phyloP scores from a whole-genome alignment of 2,797 vertebrate species.

The Eidolon dupreanum region DNA sequence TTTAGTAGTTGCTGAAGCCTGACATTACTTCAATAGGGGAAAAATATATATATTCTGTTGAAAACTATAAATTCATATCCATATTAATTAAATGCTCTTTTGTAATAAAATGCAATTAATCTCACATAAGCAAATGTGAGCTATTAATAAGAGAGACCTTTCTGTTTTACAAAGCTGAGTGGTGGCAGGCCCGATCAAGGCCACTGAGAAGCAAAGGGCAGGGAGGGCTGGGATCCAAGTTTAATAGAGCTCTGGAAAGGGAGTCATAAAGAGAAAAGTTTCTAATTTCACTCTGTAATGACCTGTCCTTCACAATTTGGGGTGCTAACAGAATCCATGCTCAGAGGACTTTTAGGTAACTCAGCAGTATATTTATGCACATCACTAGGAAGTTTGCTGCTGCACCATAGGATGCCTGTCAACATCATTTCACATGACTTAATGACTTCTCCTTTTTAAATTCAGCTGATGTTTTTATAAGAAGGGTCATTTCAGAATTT shows the following conservation, averaged over 20 bases:
- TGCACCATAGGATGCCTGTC: background rate
- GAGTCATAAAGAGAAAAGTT: background rate
- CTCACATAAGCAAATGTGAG: background rate
- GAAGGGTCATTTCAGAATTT: background rate
- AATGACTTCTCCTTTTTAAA: slow-evolving; percentile 10
- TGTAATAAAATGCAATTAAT: background rate
- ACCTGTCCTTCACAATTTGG: background rate
- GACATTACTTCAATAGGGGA: background rate
- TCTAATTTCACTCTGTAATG: background rate
- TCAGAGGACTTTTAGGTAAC: background rate
- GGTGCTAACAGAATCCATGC: background rate
- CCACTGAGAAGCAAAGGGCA: background rate
- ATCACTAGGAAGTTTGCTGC: background rate
- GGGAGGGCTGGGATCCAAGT: background rate
- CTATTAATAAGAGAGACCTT: background rate
- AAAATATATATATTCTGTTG: background rate
- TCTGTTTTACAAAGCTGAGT: background rate
- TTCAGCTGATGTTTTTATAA: background rate
- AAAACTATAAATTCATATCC: background rate
- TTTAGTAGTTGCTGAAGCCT: background rate
- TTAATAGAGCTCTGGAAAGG: background rate
- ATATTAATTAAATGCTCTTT: background rate
- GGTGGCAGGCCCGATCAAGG: background rate
- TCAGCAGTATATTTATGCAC: background rate
- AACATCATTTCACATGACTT: background rate